Evolutionary conservation across 2,797 vertebrate species (phyloP), one percentile per base, ranked within the genome.

Genomic region (Paramormyrops hopkinsi): DNA sequence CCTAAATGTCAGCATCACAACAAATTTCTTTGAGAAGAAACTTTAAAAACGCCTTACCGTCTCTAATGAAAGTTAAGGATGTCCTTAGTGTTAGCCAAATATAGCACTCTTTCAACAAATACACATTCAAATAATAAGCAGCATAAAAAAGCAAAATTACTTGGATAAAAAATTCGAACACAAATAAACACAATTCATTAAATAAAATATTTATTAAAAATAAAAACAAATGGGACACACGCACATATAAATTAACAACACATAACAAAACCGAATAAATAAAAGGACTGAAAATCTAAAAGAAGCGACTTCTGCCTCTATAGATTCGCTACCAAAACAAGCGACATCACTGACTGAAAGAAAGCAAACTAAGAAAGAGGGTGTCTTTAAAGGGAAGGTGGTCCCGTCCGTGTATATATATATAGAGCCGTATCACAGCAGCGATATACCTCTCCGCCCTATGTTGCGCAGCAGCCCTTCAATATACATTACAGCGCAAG

Each of bases 331-430:
- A 95, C 96, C 96, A 94, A 95, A 95, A 94, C 92, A 95, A 95
- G 96, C 96, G 94, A 97, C 97, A 98, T 97, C 95, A 95, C 97
- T 96, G 94, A 95, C 92, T 94, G 95, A 54, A 89, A 37, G 93
- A 95, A 94, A 94, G 92, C 95, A 95, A 94, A 83, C 95, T 91
- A 90, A 93, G 93, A 93, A 96, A 94, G 94, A 95, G 96, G 95
- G 95, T 94, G 95, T 95, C 95, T 97, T 96, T 96, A 96, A 95
- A 95, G 95, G 94, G 95, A 96, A 97, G 96, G 96, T 96, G 97
- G 96, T 96, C 95, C 95, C 96, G 95, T 92, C 94, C 93, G 92
- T 93, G 91, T 93, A 96, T 98, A 98, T 93, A 96, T 98, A 98
- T 98, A 89, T 87, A 97, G 96, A 94, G 95, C 96, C 96, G 96